phyloP scores from a whole-genome alignment of 2,888 invertebrate genomes.

The Morpho deidamia region DNA sequence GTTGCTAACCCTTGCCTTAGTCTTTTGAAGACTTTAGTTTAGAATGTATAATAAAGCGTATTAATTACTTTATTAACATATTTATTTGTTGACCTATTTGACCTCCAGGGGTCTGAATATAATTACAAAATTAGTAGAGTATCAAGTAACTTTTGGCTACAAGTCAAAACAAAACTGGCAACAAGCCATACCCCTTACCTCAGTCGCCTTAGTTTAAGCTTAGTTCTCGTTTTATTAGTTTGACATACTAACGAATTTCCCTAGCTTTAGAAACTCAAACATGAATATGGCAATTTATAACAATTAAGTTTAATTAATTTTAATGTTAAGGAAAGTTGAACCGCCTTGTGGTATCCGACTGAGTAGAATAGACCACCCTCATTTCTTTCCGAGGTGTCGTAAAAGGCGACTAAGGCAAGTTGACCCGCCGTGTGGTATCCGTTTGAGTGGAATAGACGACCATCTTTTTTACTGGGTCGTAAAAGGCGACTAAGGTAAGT shows the following conservation, averaged over 20 bases:
- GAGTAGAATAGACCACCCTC: no score
- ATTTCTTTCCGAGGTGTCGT: no score
- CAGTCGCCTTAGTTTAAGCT: constrained; percentile 35
- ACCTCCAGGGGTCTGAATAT: constrained; percentile 4
- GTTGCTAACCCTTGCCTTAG: no score
- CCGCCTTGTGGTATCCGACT: no score
- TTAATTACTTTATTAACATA: no score
- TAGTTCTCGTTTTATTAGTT: constrained; percentile 44
- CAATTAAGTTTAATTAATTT: no score
- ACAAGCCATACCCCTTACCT: constrained; percentile 52
- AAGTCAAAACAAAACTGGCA: constrained; percentile 50
- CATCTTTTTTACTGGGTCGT: not conserved
- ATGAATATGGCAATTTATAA: constrained; percentile 18
- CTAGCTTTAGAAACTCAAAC: constrained; percentile 23
- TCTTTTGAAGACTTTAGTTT: no score
- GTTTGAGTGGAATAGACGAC: no score
- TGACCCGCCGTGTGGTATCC: no score
- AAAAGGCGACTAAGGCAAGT: no score
- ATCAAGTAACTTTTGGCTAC: constrained; percentile 61
- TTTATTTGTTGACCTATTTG: constrained; percentile 7
- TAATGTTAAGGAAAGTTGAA: no score
- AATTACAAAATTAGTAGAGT: constrained; percentile 54
- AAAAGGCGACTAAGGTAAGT: not conserved
- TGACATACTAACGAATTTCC: constrained; percentile 33
- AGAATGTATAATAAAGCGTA: no score